A percentile compares a stretch with the other conserved stretches of the same genome.
Evolutionary conservation across 1,140 invertebrate species (phyloP).

Genomic region (Anoplophora glabripennis): DNA sequence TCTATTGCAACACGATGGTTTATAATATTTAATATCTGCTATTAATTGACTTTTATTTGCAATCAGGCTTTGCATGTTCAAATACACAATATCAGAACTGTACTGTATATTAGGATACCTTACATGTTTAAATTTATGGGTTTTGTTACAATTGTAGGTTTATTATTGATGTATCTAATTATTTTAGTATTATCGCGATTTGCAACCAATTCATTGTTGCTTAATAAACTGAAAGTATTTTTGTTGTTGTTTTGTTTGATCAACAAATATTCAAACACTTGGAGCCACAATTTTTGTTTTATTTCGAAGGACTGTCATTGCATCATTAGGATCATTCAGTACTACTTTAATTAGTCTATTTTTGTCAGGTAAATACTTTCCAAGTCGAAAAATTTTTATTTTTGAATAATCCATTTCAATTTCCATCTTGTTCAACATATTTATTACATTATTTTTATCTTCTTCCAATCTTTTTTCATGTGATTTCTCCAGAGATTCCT

Average conservation of each 20-base stretch:
- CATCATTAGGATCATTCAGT: not conserved
- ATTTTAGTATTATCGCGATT: constrained; percentile 5
- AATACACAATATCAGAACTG: not conserved
- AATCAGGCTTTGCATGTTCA: not conserved
- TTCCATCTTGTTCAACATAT: not conserved
- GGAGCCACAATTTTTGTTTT: not conserved
- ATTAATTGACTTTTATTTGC: not conserved
- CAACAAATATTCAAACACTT: not conserved
- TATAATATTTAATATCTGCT: not conserved
- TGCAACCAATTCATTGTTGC: not conserved
- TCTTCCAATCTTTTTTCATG: not conserved
- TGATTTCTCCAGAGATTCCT: not conserved
- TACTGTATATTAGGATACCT: constrained; percentile 3
- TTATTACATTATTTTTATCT: not conserved
- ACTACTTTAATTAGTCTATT: not conserved
- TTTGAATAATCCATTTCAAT: not conserved
- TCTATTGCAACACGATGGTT: not conserved
- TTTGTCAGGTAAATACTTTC: not conserved
- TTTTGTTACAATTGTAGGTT: constrained; percentile 1
- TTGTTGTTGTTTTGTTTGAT: constrained; percentile 1
- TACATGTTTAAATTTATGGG: not conserved
- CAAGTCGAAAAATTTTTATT: not conserved
- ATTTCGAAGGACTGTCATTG: not conserved
- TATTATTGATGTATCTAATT: too few relatives aligned
- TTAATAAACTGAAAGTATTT: not conserved